Percentiles rank a stretch among this genome's conserved stretches.
Conservation (phyloP, 1,140 invertebrate species). For the Philopotamus ludificatus region DNA sequence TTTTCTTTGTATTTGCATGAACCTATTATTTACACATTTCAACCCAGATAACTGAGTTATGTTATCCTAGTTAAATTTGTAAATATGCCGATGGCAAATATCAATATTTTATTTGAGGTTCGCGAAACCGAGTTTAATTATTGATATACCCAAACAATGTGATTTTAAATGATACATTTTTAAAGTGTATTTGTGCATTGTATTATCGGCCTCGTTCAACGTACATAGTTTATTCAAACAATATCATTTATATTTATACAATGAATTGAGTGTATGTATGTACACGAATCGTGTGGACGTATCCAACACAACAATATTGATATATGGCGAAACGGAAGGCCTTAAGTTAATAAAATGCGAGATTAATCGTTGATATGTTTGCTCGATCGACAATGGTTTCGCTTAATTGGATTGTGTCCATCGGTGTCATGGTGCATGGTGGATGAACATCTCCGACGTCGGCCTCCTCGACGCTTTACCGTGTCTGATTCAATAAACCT, state of each 20-base stretch:
- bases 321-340: constrained; percentile 7
- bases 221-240: constrained; percentile 20
- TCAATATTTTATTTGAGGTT: constrained; percentile 39
- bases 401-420: not conserved
- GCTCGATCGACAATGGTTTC: too few relatives aligned
- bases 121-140: constrained; percentile 34
- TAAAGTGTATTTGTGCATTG: constrained; percentile 33
- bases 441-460: not conserved
- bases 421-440: not conserved
- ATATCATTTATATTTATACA: constrained; percentile 16
- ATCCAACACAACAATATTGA: constrained; percentile 24
- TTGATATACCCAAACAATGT: constrained; percentile 27
- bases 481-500: constrained; percentile 24
- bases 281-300: constrained; percentile 7
- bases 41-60: constrained; percentile 19
- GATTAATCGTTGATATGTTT: not conserved
- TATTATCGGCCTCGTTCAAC: constrained; percentile 26
- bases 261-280: not conserved
- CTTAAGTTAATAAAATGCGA: not conserved
- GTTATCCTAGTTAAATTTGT: constrained; percentile 36
- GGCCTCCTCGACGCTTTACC: not conserved
- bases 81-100: constrained; percentile 39
- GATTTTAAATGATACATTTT: constrained; percentile 36
- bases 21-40: constrained; percentile 29
- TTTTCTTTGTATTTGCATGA: constrained; percentile 24